Conservation (phyloP, 35 echinoderm and acorn worm species). For the Ophiothrix spiculata region DNA sequence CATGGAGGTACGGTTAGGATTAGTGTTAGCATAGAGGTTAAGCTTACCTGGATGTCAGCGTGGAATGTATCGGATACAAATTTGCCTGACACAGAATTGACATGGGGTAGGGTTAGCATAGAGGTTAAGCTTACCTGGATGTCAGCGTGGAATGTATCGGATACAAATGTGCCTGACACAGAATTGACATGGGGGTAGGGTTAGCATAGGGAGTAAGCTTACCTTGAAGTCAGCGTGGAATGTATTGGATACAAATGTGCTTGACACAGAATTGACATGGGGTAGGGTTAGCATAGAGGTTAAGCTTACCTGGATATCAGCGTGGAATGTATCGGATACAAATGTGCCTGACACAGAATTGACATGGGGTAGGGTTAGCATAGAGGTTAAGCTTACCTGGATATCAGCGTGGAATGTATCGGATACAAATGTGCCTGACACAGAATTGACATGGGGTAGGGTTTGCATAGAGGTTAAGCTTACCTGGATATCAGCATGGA, state of each 20-base stretch:
- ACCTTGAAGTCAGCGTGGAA: too few relatives aligned
- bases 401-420: conserved; percentile 91
- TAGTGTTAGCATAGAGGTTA: too few relatives aligned
- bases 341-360: conserved; percentile 85
- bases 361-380: too few relatives aligned
- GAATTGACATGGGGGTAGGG: conserved; percentile 89
- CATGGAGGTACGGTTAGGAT: background rate
- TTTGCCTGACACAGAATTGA: too few relatives aligned
- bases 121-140: conserved; percentile 83
- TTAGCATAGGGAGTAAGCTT: too few relatives aligned
- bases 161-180: conserved; percentile 73
- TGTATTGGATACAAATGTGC: too few relatives aligned
- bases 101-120: too few relatives aligned
- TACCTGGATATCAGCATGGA: conserved; percentile 86
- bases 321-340: conserved; percentile 85
- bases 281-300: too few relatives aligned
- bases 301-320: conserved; percentile 83
- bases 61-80: background rate
- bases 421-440: conserved; percentile 75
- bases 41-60: background rate
- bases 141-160: conserved; percentile 89
- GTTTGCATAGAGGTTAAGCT: too few relatives aligned
- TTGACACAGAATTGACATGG: too few relatives aligned
- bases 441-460: conserved; percentile 84
- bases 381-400: conserved; percentile 79